Base-by-base conservation (phyloP, 2,113 vertebrate genomes). In the Chascanopsetta lugubris region DNA sequence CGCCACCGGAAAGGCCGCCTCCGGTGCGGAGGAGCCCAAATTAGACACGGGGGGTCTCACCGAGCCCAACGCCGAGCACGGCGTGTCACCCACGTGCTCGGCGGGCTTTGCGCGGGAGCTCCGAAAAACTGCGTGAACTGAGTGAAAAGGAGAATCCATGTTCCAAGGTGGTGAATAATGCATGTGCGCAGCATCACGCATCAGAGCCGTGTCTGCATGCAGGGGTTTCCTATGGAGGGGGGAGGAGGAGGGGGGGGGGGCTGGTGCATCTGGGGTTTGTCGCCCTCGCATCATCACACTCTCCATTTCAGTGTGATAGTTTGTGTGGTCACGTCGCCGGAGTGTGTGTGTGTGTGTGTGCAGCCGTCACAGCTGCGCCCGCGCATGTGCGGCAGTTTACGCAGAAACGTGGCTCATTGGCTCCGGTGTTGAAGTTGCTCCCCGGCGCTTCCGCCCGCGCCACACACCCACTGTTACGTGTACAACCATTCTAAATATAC, bases 101-200 rank as follows among this genome's bases (percentile, higher is more conserved):
- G n/a, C 8, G n/a, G 54, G 65, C 29, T 42, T 47, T 12, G 27
- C 50, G 15, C 34, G 0, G 2, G 8, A 27, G 30, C 46, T 49
- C 29, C 38, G 60, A 50, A 26, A 75, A 70, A 61, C 6, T 50
- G 43, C 68, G 27, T 38, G 43, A 80, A 76, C 18, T 21, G 27
- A 65, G 59, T 74, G 72, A 85, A 80, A 83, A 64, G 58, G 62
- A 79, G 76, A 75, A 78, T 72, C 72, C 61, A 64, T 69, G 79
- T 75, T 80, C 67, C 17, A 72, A 72, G 6, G 59, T 51, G 49
- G 42, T 87, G 61, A 90, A 85, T 87, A 87, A 89, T 85, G 49
- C 62, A 85, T 85, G 1, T 20, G 17, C 34, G 79, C 72, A 72
- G 73, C 58, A 73, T 85, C 76, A 83, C 34, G n/a, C 77, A n/a